These are phyloP conservation scores for Neotoma lepida DNA, from an alignment of 2,113 vertebrate genomes.

Conservation along the genomic window DNA sequence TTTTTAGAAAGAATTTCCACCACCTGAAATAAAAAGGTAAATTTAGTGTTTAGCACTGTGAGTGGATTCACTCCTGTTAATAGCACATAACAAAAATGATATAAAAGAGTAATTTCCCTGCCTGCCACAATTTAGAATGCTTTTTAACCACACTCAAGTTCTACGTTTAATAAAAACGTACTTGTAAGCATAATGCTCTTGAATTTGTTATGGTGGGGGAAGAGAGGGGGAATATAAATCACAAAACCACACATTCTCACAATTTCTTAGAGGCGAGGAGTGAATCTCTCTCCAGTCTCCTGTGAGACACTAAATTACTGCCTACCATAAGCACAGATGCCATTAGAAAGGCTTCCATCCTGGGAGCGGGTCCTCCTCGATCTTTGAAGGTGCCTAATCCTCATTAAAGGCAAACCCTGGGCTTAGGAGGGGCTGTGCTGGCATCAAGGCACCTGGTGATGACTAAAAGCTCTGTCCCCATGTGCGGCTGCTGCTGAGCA, in stretches of 20 bases:
- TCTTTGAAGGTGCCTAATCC: constrained; percentile 88
- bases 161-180: constrained; percentile 77
- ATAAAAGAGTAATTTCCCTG: constrained; percentile 41
- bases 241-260: constrained; percentile 69
- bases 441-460: constrained; percentile 88
- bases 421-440: constrained; percentile 83
- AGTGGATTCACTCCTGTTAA: constrained; percentile 41
- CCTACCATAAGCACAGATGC: constrained; percentile 78
- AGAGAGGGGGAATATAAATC: neutral
- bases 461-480: constrained; percentile 87
- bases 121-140: constrained; percentile 27
- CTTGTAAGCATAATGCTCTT: constrained; percentile 58
- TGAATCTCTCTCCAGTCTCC: constrained; percentile 59
- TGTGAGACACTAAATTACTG: constrained; percentile 65
- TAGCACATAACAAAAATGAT: neutral
- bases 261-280: constrained; percentile 62
- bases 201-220: constrained; percentile 5
- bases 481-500: constrained; percentile 88
- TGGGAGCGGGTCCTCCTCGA: constrained; percentile 82
- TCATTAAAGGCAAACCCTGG: constrained; percentile 87
- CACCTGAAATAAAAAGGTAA: constrained; percentile 61
- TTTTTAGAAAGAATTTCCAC: constrained; percentile 41
- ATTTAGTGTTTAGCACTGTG: neutral
- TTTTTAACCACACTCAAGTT: constrained; percentile 52
- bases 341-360: constrained; percentile 82